Percentiles rank a stretch among this genome's conserved stretches.
Evolutionary conservation across 2,113 vertebrate genomes (phyloP).

Genomic region (Sorex araneus): DNA sequence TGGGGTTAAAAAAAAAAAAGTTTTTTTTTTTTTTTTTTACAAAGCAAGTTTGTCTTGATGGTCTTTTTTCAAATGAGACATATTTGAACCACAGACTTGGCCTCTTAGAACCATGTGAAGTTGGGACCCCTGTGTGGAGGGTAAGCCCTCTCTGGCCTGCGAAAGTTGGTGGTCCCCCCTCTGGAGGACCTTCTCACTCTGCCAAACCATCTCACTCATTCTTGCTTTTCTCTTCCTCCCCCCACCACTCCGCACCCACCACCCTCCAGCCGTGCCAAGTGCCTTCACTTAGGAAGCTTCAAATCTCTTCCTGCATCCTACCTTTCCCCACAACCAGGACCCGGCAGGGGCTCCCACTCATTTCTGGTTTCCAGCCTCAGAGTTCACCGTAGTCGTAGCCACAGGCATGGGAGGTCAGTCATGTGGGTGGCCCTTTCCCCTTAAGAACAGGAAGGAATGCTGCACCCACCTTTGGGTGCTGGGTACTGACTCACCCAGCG

Average conservation of each 20-base stretch:
- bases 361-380: slow-evolving; percentile 59
- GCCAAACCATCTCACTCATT: not conserved
- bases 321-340: not conserved
- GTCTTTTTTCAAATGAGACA: not conserved
- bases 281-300: slow-evolving; percentile 34
- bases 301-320: slow-evolving; percentile 57
- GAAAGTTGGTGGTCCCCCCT: not conserved
- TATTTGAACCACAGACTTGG: not conserved
- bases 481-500: slow-evolving; percentile 65
- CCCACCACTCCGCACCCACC: not conserved
- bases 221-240: not conserved
- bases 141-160: not conserved
- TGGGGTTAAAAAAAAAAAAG: not conserved
- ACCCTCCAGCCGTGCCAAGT: not conserved
- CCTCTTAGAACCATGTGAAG: not conserved
- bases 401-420: not conserved
- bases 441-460: slow-evolving; percentile 76
- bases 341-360: slow-evolving; percentile 52
- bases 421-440: not conserved
- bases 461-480: slow-evolving; percentile 73
- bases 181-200: not conserved
- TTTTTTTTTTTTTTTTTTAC: not conserved
- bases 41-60: not conserved
- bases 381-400: not conserved
- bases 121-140: not conserved